A percentile compares a stretch with the other conserved stretches of the same genome.
Evolutionary conservation across 2,888 invertebrate genomes (phyloP).

Genomic region (Ornithoptera priamus): DNA sequence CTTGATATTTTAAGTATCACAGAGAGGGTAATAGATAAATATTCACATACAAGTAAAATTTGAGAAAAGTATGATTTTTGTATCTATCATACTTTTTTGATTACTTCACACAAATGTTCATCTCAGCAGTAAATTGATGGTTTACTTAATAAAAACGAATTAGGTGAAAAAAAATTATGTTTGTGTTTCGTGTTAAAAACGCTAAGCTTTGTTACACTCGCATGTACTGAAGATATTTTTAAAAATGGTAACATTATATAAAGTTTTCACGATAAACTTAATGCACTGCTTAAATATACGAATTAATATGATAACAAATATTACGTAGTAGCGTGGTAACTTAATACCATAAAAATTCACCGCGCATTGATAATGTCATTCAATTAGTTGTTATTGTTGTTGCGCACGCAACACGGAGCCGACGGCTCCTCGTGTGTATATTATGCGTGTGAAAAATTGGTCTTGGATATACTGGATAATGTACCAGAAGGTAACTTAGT

Average conservation of each 20-base stretch:
- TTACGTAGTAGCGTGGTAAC: constrained; percentile 1
- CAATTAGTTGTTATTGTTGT: constrained; percentile 19
- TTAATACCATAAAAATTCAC: constrained; percentile 12
- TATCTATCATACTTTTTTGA: too few species aligned
- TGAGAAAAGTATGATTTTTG: too few species aligned
- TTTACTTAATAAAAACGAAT: too few species aligned
- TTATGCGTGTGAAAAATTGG: neutral
- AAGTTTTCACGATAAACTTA: neutral
- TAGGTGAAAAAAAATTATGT: too few species aligned
- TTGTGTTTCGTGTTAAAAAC: too few species aligned
- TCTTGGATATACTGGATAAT: neutral
- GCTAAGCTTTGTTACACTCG: neutral
- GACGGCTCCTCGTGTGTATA: neutral
- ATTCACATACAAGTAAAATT: too few species aligned
- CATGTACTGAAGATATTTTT: neutral
- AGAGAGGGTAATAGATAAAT: too few species aligned
- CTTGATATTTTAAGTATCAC: too few species aligned
- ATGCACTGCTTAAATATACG: neutral
- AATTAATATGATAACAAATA: constrained; percentile 10
- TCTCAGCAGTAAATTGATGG: too few species aligned
- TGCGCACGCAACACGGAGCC: constrained; percentile 16
- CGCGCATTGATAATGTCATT: constrained; percentile 22
- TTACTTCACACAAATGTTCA: too few species aligned
- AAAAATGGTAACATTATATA: neutral
- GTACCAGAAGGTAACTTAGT: neutral